Conservation (phyloP, 2,888 invertebrate genomes). For the Brachyopa scutellaris region DNA sequence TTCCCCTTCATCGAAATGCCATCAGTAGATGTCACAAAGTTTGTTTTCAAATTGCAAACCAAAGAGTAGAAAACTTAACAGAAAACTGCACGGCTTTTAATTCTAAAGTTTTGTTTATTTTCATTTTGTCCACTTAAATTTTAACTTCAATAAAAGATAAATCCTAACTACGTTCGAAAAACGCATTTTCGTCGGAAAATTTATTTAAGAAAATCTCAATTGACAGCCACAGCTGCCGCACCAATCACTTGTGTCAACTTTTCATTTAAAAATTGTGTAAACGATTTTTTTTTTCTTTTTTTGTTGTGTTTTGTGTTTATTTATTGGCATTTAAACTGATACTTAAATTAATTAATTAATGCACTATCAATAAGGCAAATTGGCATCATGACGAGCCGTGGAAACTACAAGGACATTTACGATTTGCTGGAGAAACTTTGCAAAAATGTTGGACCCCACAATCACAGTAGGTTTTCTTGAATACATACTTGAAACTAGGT, state of each 20-base stretch:
- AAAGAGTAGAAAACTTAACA: slow-evolving; percentile 48
- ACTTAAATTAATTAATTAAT: slow-evolving; percentile 31
- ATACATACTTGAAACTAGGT: too few relatives aligned
- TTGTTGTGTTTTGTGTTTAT: slow-evolving; percentile 9
- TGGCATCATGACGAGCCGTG: slow-evolving; percentile 70
- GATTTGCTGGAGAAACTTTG: slow-evolving; percentile 77
- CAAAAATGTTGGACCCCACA: slow-evolving; percentile 74
- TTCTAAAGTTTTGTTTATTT: slow-evolving; percentile 30
- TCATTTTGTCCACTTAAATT: not conserved
- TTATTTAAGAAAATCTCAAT: not conserved
- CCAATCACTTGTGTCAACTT: slow-evolving; percentile 18
- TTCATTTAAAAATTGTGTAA: slow-evolving; percentile 19
- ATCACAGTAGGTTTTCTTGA: slow-evolving; percentile 75
- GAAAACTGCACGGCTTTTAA: slow-evolving; percentile 45
- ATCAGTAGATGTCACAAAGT: slow-evolving; percentile 52
- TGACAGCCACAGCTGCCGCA: slow-evolving; percentile 46
- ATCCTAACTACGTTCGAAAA: not conserved
- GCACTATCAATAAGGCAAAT: slow-evolving; percentile 23
- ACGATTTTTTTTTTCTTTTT: slow-evolving; percentile 20
- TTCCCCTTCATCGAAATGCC: slow-evolving; percentile 34
- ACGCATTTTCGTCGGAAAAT: not conserved
- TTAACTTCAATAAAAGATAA: slow-evolving; percentile 21
- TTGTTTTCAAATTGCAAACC: slow-evolving; percentile 67
- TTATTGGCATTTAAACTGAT: slow-evolving; percentile 41
- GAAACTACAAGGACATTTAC: slow-evolving; percentile 77